These are phyloP conservation scores for Xestoiulus laeticollis DNA, from an alignment of 2,888 invertebrate genomes.

Conservation along the genomic window DNA sequence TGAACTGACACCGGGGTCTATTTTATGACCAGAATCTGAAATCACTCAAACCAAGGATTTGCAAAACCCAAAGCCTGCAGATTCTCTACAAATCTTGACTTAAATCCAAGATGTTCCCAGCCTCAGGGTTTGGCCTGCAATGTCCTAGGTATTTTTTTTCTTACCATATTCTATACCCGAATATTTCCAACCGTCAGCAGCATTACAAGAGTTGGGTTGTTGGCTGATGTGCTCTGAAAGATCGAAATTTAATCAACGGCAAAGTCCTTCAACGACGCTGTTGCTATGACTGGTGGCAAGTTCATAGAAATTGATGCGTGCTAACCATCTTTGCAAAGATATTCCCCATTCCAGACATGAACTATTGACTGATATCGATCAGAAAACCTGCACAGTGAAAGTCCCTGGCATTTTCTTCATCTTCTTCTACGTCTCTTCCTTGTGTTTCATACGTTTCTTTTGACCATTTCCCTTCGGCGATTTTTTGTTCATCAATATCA, in stretches of 20 bases:
- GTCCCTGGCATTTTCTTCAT: background rate
- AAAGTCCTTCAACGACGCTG: slow-evolving; percentile 21
- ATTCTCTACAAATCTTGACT: background rate
- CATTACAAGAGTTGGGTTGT: background rate
- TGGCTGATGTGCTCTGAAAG: slow-evolving; percentile 30
- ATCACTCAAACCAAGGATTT: background rate
- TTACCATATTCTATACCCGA: background rate
- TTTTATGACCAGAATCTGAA: background rate
- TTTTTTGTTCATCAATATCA: slow-evolving; percentile 27
- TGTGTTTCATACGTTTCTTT: background rate
- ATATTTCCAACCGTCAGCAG: background rate
- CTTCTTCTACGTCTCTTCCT: background rate
- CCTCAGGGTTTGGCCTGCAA: background rate
- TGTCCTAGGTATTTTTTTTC: background rate
- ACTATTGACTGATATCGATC: slow-evolving; percentile 43
- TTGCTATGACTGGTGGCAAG: slow-evolving; percentile 35
- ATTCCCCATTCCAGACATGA: slow-evolving; percentile 41
- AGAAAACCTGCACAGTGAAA: slow-evolving; percentile 35
- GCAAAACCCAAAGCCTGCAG: too few species aligned
- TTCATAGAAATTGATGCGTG: slow-evolving; percentile 30
- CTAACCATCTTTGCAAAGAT: background rate
- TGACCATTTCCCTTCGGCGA: background rate
- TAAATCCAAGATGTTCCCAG: background rate
- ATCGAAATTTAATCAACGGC: slow-evolving; percentile 43
- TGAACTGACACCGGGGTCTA: background rate